These are phyloP conservation scores for Dryocosmus kuriphilus DNA, from an alignment of 2,888 invertebrate species.

Conservation along the genomic window DNA sequence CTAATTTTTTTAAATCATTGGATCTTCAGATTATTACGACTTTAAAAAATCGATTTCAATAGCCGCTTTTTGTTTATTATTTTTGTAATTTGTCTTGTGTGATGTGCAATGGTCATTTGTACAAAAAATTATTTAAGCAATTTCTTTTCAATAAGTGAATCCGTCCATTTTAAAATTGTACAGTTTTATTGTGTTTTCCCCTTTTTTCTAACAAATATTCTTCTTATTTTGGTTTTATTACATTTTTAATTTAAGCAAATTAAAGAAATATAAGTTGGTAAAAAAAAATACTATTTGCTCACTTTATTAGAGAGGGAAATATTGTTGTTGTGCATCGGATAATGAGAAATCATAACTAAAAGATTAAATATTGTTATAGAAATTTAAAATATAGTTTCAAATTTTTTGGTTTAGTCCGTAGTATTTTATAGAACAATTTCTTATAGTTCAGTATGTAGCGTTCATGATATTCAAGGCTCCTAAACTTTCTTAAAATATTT, in stretches of 20 bases:
- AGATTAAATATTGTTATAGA: too few relatives aligned
- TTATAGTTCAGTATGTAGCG: too few relatives aligned
- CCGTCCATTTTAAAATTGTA: background rate
- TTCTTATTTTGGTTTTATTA: background rate
- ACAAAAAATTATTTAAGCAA: background rate
- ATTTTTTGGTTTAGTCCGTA: background rate
- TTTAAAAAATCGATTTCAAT: background rate
- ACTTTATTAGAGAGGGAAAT: too few relatives aligned
- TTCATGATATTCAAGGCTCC: too few relatives aligned
- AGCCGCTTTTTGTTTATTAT: background rate
- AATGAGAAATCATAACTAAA: too few relatives aligned
- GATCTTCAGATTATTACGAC: background rate
- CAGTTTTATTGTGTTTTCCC: background rate
- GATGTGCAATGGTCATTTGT: background rate
- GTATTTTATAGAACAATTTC: background rate
- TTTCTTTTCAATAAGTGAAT: background rate
- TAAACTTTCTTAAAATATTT: too few relatives aligned
- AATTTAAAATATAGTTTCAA: background rate
- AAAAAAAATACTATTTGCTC: too few relatives aligned
- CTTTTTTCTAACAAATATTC: background rate
- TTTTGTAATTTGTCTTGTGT: background rate
- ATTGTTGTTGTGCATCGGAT: too few relatives aligned
- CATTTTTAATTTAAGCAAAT: background rate
- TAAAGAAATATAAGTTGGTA: background rate
- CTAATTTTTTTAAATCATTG: background rate